A percentile compares a stretch with the other conserved stretches of the same genome.
These are phyloP conservation scores for Eueremaeus valkanovi DNA, from an alignment of 2,888 invertebrate genomes.

Conservation along the genomic window DNA sequence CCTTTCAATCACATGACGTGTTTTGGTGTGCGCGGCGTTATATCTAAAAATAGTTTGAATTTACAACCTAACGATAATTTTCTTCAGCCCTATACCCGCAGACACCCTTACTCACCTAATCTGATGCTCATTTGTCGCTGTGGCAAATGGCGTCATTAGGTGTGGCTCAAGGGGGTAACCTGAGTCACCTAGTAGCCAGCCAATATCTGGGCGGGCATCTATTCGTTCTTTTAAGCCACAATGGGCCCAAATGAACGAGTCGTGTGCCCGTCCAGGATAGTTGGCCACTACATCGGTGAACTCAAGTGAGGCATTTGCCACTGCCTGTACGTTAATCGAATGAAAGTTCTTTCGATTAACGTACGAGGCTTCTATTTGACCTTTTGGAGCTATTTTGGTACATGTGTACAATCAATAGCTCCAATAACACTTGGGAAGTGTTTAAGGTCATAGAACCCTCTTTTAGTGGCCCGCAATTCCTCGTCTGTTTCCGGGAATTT, in stretches of 20 bases:
- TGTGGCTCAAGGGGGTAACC: neutral
- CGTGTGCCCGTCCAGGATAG: constrained; percentile 50
- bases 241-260: constrained; percentile 42
- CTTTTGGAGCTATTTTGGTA: constrained; percentile 21
- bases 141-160: neutral
- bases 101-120: no score
- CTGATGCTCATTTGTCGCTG: neutral
- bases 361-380: constrained; percentile 38
- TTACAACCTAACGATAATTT: no score
- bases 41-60: no score
- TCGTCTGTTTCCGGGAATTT: neutral
- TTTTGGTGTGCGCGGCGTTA: neutral
- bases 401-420: constrained; percentile 40
- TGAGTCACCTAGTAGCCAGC: neutral
- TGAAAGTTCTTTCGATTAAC: constrained; percentile 42
- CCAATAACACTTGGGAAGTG: neutral
- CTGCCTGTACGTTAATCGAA: constrained; percentile 43
- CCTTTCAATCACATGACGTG: neutral
- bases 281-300: constrained; percentile 44
- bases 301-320: constrained; percentile 50
- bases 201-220: neutral
- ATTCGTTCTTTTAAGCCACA: neutral
- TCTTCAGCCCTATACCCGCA: no score
- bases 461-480: neutral
- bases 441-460: neutral